Percentiles rank a stretch among this genome's conserved stretches.
phyloP scores from a whole-genome alignment of 2,113 vertebrate species.

The Callionymus lyra region DNA sequence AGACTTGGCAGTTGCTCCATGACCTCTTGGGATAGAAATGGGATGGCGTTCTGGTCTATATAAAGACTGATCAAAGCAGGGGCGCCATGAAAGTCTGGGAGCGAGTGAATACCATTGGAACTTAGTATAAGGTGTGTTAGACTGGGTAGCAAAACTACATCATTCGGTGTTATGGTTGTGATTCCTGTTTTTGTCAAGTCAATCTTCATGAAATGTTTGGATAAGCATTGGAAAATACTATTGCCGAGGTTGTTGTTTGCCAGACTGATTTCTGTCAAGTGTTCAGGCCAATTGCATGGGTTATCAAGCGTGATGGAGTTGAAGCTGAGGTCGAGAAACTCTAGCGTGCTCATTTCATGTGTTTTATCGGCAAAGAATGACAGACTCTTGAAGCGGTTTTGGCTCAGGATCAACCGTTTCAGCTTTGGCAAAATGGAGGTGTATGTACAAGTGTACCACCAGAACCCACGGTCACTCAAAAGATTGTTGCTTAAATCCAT shows the following conservation, averaged over 20 bases:
- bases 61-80: slow-evolving; percentile 30
- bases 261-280: slow-evolving; percentile 43
- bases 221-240: slow-evolving; percentile 39
- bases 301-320: slow-evolving; percentile 35
- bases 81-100: slow-evolving; percentile 26
- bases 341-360: slow-evolving; percentile 36
- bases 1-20: slow-evolving; percentile 31
- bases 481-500: slow-evolving; percentile 59
- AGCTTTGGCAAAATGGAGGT: slow-evolving; percentile 45
- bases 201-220: slow-evolving; percentile 36
- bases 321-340: slow-evolving; percentile 51
- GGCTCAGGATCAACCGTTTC: slow-evolving; percentile 37
- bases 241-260: slow-evolving; percentile 51
- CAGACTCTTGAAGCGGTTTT: slow-evolving; percentile 48
- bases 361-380: slow-evolving; percentile 36
- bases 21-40: slow-evolving; percentile 21
- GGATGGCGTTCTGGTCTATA: slow-evolving; percentile 50
- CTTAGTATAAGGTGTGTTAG: slow-evolving; percentile 44
- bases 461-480: slow-evolving; percentile 44
- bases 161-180: slow-evolving; percentile 24
- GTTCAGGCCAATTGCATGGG: slow-evolving; percentile 38
- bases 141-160: slow-evolving; percentile 25
- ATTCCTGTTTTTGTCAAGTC: slow-evolving; percentile 55
- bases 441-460: slow-evolving; percentile 42
- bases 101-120: slow-evolving; percentile 43